phyloP scores from a whole-genome alignment of 2,888 invertebrate genomes.

The Poecilobothrus nobilitatus region DNA sequence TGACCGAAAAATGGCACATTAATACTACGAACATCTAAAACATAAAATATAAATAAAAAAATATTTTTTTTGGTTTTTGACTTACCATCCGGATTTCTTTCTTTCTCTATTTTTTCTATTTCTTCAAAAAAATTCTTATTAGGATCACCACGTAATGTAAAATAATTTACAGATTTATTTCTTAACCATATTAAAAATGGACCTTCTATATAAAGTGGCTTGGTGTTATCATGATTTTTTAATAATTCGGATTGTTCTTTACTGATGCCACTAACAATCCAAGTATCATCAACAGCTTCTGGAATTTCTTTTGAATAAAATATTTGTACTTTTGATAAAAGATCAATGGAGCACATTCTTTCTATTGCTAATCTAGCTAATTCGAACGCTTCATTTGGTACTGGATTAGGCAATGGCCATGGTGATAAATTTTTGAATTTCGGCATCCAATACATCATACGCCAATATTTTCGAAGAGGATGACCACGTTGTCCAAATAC shows the following conservation, averaged over 20 bases:
- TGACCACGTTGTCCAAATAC: slow-evolving; percentile 73
- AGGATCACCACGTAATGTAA: slow-evolving; percentile 67
- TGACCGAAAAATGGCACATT: slow-evolving; percentile 50
- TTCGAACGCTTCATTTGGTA: slow-evolving; percentile 69
- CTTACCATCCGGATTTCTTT: slow-evolving; percentile 60
- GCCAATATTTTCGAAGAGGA: slow-evolving; percentile 65
- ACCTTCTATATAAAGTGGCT: slow-evolving; percentile 76
- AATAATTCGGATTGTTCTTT: slow-evolving; percentile 63
- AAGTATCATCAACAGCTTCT: slow-evolving; percentile 76
- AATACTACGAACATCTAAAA: slow-evolving; percentile 61
- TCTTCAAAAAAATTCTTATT: slow-evolving; percentile 43
- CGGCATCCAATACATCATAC: slow-evolving; percentile 87
- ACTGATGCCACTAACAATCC: slow-evolving; percentile 85
- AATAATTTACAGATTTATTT: slow-evolving; percentile 70
- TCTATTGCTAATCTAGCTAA: slow-evolving; percentile 74
- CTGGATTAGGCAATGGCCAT: slow-evolving; percentile 67
- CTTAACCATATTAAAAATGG: slow-evolving; percentile 72
- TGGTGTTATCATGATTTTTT: slow-evolving; percentile 50
- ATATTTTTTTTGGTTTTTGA: slow-evolving; percentile 9
- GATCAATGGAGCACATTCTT: slow-evolving; percentile 76
- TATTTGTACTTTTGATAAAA: slow-evolving; percentile 55
- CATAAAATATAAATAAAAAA: slow-evolving; percentile 12
- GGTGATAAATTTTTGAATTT: slow-evolving; percentile 88
- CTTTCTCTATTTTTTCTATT: slow-evolving; percentile 36
- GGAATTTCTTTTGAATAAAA: slow-evolving; percentile 61